Percentiles rank a stretch among this genome's conserved stretches.
These are phyloP conservation scores for Procambarus virginalis DNA, from an alignment of 1,140 invertebrate genomes.

Conservation along the genomic window DNA sequence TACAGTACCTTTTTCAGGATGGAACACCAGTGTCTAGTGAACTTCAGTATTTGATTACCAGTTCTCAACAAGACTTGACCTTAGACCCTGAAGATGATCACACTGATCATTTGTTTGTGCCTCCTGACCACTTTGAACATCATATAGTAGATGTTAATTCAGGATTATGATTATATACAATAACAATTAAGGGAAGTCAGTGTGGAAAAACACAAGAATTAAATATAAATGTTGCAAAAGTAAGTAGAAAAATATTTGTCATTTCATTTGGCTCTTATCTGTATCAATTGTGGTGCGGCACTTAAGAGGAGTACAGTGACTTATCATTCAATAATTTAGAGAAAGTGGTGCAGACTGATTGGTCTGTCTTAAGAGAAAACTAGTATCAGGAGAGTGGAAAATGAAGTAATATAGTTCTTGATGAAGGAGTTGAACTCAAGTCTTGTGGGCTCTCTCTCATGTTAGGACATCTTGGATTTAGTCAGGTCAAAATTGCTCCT, in stretches of 20 bases:
- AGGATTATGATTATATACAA: slow-evolving; percentile 1
- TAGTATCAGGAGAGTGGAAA: not conserved
- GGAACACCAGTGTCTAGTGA: slow-evolving; percentile 42
- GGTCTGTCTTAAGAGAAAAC: not conserved
- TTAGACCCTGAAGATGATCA: slow-evolving; percentile 18
- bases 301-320: not conserved
- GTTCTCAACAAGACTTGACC: slow-evolving; percentile 12
- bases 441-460: no score
- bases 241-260: not conserved
- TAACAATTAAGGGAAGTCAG: no score
- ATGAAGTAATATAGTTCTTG: not conserved
- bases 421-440: not conserved
- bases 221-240: no score
- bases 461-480: no score
- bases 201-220: no score
- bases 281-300: not conserved
- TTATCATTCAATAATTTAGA: not conserved
- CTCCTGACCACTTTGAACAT: slow-evolving; percentile 36
- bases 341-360: not conserved
- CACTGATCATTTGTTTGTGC: slow-evolving; percentile 9
- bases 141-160: slow-evolving; percentile 35
- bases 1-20: slow-evolving; percentile 11
- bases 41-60: slow-evolving; percentile 45
- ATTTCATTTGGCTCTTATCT: no score
- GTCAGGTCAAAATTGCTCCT: no score